phyloP scores from a whole-genome alignment of 2,797 vertebrate species.

The Gambusia yucatana region DNA sequence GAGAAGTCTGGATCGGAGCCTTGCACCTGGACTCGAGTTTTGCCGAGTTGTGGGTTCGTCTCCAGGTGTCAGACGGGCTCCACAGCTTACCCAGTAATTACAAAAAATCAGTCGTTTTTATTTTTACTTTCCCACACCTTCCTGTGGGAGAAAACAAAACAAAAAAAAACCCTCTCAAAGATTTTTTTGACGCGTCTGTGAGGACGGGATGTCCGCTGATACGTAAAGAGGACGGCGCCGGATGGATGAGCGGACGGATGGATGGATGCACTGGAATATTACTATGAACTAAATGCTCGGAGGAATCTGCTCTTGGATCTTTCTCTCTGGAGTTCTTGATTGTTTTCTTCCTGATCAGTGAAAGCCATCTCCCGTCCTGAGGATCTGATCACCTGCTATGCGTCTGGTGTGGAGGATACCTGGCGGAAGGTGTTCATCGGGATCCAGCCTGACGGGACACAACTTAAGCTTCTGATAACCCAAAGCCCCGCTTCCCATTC shows the following conservation, averaged over 20 bases:
- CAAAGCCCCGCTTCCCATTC: conserved; percentile 10
- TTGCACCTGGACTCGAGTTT: conserved; percentile 63
- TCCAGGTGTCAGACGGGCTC: conserved; percentile 45
- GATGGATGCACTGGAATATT: conserved; percentile 63
- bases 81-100: conserved; percentile 12
- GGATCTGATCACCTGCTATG: conserved; percentile 85
- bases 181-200: not conserved
- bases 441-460: conserved; percentile 84
- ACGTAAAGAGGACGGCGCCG: conserved; percentile 41
- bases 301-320: conserved; percentile 28
- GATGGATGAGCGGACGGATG: conserved; percentile 26
- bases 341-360: conserved; percentile 7
- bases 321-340: conserved; percentile 44
- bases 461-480: conserved; percentile 85
- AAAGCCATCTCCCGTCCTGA: conserved; percentile 34
- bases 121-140: not conserved
- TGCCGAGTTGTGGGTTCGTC: conserved; percentile 50
- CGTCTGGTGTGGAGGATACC: conserved; percentile 88
- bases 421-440: conserved; percentile 86
- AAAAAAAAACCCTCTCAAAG: not conserved
- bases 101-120: not conserved
- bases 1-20: conserved; percentile 41
- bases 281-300: conserved; percentile 52
- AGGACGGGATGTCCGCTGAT: conserved; percentile 45
- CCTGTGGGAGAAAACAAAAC: not conserved